These are phyloP conservation scores for Remorina albescens DNA, from an alignment of 2,797 vertebrate genomes.

Conservation along the genomic window DNA sequence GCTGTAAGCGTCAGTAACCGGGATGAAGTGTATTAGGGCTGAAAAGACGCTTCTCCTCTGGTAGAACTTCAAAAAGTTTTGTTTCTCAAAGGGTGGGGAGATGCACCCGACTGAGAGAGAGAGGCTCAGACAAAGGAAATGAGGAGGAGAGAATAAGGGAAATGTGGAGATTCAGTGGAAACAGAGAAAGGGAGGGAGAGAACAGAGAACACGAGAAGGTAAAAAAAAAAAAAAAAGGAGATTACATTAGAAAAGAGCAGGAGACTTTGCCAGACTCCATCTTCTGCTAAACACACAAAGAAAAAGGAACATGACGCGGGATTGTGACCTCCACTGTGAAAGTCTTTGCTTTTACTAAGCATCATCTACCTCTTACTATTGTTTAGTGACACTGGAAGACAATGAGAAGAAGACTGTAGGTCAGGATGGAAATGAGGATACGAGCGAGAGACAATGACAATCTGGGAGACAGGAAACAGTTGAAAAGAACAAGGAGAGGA, in stretches of 20 bases:
- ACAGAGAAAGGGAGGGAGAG: conserved; percentile 21
- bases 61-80: conserved; percentile 68
- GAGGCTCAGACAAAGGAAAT: conserved; percentile 50
- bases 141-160: conserved; percentile 43
- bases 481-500: conserved; percentile 13
- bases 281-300: conserved; percentile 18
- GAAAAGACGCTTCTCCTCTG: conserved; percentile 69
- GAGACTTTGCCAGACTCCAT: conserved; percentile 13
- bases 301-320: conserved; percentile 12
- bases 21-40: conserved; percentile 64
- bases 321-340: conserved; percentile 43
- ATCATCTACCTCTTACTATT: conserved; percentile 40
- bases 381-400: conserved; percentile 21
- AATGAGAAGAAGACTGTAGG: conserved; percentile 16
- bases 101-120: conserved; percentile 41
- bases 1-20: conserved; percentile 65
- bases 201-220: conserved; percentile 24
- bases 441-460: conserved; percentile 14
- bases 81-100: conserved; percentile 66
- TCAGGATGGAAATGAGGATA: not conserved
- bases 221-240: conserved; percentile 14
- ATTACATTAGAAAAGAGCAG: conserved; percentile 31
- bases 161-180: conserved; percentile 48
- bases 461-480: not conserved
- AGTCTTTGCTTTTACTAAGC: conserved; percentile 28